Percentiles rank a stretch among this genome's conserved stretches.
Conservation (phyloP, 2,888 invertebrate genomes). For the Agrochola circellaris region DNA sequence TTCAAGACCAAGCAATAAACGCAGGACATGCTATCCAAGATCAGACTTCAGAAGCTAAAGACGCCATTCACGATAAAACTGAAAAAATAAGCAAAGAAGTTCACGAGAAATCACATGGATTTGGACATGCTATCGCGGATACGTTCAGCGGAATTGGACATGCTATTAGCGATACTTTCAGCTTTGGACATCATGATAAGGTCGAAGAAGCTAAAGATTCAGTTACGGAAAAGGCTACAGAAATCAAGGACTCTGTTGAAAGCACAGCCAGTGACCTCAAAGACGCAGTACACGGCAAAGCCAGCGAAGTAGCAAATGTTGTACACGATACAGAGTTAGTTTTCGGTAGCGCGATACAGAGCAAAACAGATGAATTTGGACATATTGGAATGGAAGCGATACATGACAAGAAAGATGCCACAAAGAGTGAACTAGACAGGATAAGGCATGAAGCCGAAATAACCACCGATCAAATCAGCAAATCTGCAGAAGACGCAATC, state of each 20-base stretch:
- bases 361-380: conserved; percentile 74
- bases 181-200: conserved; percentile 67
- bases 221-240: conserved; percentile 60
- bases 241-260: conserved; percentile 66
- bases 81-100: conserved; percentile 58
- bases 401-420: conserved; percentile 77
- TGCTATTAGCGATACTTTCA: conserved; percentile 68
- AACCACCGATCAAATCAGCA: conserved; percentile 86
- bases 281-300: conserved; percentile 61
- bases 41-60: conserved; percentile 56
- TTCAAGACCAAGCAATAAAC: conserved; percentile 49
- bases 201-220: conserved; percentile 65
- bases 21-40: conserved; percentile 56
- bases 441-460: conserved; percentile 86
- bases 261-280: conserved; percentile 60
- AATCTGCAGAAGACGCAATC: conserved; percentile 83
- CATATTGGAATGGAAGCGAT: conserved; percentile 60
- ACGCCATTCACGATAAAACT: conserved; percentile 58
- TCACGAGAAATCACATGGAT: conserved; percentile 64
- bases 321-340: conserved; percentile 74
- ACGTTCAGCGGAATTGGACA: conserved; percentile 65
- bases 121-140: conserved; percentile 66
- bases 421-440: conserved; percentile 82
- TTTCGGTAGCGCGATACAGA: conserved; percentile 70
- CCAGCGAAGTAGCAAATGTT: conserved; percentile 67